Percentiles rank a stretch among this genome's conserved stretches.
These are phyloP conservation scores for Pteruthius melanotis DNA, from an alignment of 2,113 vertebrate genomes.

Conservation along the genomic window DNA sequence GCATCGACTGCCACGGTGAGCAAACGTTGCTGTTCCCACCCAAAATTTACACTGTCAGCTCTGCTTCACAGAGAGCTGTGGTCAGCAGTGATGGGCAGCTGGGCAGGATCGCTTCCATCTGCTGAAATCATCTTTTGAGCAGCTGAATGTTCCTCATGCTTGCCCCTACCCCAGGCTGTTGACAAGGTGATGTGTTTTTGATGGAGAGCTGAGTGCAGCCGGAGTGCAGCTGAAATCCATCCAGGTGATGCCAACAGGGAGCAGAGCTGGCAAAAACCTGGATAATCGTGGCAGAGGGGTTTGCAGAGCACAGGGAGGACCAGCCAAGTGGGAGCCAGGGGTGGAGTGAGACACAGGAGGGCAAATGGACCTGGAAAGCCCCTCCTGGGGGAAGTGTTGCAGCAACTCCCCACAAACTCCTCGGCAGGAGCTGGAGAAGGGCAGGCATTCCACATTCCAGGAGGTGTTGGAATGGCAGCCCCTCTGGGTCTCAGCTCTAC, in stretches of 20 bases:
- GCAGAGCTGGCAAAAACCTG: not conserved
- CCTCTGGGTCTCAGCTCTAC: too few relatives aligned
- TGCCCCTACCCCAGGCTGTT: not conserved
- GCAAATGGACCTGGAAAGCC: not conserved
- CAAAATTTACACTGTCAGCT: not conserved
- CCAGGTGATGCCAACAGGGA: not conserved
- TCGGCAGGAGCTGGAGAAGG: not conserved
- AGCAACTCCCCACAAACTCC: not conserved
- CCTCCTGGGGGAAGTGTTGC: not conserved
- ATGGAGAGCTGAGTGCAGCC: not conserved
- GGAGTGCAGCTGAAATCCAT: not conserved
- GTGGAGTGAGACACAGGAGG: not conserved
- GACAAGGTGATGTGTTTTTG: not conserved
- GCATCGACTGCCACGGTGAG: fast-evolving
- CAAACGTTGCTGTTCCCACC: not conserved
- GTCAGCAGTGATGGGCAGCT: not conserved
- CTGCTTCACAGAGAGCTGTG: not conserved
- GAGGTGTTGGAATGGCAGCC: not conserved
- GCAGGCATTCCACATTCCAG: not conserved
- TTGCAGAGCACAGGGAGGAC: fast-evolving
- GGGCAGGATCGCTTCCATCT: not conserved
- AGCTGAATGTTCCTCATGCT: not conserved
- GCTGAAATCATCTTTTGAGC: not conserved
- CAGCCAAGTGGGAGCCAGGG: fast-evolving
- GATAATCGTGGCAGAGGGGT: fast-evolving